phyloP scores from a whole-genome alignment of 30 jellyfish, hydroid and myxozoan genomes.

The Hydractinia echinata region DNA sequence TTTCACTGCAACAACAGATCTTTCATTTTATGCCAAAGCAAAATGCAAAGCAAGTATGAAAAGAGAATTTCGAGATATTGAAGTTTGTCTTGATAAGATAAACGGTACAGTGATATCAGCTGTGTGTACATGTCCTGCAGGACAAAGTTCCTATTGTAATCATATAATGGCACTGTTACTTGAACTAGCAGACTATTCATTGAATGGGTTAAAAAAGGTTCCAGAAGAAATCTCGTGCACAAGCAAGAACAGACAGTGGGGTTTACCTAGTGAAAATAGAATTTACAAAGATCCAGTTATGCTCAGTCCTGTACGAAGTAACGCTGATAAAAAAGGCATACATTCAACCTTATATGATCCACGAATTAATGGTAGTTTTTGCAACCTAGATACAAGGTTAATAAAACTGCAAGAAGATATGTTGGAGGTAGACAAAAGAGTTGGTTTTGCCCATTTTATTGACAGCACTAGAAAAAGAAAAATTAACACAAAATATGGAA shows the following conservation, averaged over 20 bases:
- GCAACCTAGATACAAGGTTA: background rate
- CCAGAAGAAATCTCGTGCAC: no score
- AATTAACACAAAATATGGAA: no score
- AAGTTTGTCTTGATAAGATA: no score
- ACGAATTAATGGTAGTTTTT: conserved; percentile 22
- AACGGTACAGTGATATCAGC: background rate
- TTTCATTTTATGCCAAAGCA: no score
- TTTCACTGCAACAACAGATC: no score
- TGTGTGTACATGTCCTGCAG: conserved; percentile 41
- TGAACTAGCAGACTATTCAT: conserved; percentile 45
- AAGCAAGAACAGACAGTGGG: conserved; percentile 35
- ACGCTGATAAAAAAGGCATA: conserved; percentile 37
- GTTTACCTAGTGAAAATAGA: conserved; percentile 37
- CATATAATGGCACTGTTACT: conserved; percentile 10
- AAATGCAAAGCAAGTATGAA: no score
- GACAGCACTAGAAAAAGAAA: no score
- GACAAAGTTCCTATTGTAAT: conserved; percentile 37
- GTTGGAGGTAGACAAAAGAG: conserved; percentile 15
- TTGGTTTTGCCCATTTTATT: conserved; percentile 34
- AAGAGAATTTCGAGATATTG: no score
- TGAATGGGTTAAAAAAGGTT: background rate
- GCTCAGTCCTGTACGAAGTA: conserved; percentile 18
- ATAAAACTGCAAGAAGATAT: conserved; percentile 33
- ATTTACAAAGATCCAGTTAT: conserved; percentile 33
- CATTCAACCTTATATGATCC: conserved; percentile 42